Percentiles rank a stretch among this genome's conserved stretches.
Evolutionary conservation across 2,113 vertebrate genomes (phyloP).

Genomic region (Bambusicola thoracicus): DNA sequence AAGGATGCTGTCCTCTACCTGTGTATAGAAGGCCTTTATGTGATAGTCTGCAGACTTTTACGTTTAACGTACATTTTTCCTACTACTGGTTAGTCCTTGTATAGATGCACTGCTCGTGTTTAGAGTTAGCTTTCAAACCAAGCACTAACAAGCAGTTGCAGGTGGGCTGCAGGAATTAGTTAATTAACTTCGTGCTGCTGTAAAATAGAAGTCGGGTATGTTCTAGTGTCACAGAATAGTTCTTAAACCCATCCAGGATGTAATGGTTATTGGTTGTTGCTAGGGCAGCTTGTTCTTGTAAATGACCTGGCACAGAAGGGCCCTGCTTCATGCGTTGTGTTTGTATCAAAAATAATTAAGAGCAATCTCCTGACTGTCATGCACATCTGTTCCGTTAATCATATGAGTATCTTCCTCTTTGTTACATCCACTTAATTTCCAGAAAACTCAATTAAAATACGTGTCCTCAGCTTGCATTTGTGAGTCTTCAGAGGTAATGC

Average conservation of each 20-base stretch:
- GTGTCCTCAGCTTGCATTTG: not conserved
- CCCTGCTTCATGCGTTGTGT: not conserved
- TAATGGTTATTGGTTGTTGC: slow-evolving; percentile 11
- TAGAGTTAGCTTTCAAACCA: not conserved
- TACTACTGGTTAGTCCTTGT: not conserved
- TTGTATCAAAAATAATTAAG: not conserved
- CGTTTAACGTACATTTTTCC: not conserved
- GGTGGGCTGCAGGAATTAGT: not conserved
- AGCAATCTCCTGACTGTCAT: not conserved
- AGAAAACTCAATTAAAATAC: not conserved
- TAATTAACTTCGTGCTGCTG: not conserved
- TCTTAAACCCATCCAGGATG: not conserved
- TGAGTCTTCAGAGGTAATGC: not conserved
- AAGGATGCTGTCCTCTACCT: not conserved
- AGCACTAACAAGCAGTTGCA: not conserved
- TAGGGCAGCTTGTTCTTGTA: not conserved
- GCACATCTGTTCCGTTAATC: not conserved
- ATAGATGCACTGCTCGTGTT: not conserved
- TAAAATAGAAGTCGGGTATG: not conserved
- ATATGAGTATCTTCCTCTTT: not conserved
- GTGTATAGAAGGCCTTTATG: not conserved
- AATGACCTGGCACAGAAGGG: not conserved
- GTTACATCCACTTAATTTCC: not conserved
- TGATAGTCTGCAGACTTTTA: not conserved
- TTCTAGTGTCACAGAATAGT: not conserved